phyloP scores from a whole-genome alignment of 2,113 vertebrate genomes.

The Tragelaphus scriptus region DNA sequence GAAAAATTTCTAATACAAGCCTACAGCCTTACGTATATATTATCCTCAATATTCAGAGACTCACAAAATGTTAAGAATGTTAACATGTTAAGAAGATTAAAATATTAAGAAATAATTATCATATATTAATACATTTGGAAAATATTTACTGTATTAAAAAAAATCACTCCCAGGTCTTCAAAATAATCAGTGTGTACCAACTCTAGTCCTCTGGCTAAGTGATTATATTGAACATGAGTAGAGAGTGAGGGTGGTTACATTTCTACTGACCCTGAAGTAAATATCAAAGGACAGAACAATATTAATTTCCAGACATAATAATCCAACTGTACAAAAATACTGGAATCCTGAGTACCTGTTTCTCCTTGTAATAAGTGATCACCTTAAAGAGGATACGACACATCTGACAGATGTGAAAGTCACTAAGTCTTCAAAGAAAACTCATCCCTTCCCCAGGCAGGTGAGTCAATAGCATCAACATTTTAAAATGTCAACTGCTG shows the following conservation, averaged over 20 bases:
- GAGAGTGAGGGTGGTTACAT: slow-evolving; percentile 17
- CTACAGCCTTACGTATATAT: not conserved
- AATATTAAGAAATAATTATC: not conserved
- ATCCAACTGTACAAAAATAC: slow-evolving; percentile 68
- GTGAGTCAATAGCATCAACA: not conserved
- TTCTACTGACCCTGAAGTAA: slow-evolving; percentile 78
- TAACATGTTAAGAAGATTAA: slow-evolving; percentile 12
- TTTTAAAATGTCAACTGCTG: slow-evolving; percentile 31
- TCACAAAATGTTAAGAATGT: not conserved
- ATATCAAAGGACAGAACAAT: slow-evolving; percentile 56
- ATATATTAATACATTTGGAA: not conserved
- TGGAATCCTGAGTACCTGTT: slow-evolving; percentile 30
- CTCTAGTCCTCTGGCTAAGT: not conserved
- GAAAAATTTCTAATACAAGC: not conserved
- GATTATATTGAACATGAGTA: slow-evolving; percentile 29
- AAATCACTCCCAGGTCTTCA: not conserved
- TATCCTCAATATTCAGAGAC: not conserved
- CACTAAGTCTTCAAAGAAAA: not conserved
- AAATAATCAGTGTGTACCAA: not conserved
- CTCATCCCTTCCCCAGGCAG: not conserved
- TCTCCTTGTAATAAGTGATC: slow-evolving; percentile 60
- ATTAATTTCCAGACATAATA: slow-evolving; percentile 81
- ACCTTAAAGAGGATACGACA: not conserved
- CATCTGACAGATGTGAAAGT: slow-evolving; percentile 3
- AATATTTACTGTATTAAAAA: not conserved